Percentiles rank a stretch among this genome's conserved stretches.
phyloP scores from a whole-genome alignment of 2,113 vertebrate genomes.

The Pollachius pollachius region DNA sequence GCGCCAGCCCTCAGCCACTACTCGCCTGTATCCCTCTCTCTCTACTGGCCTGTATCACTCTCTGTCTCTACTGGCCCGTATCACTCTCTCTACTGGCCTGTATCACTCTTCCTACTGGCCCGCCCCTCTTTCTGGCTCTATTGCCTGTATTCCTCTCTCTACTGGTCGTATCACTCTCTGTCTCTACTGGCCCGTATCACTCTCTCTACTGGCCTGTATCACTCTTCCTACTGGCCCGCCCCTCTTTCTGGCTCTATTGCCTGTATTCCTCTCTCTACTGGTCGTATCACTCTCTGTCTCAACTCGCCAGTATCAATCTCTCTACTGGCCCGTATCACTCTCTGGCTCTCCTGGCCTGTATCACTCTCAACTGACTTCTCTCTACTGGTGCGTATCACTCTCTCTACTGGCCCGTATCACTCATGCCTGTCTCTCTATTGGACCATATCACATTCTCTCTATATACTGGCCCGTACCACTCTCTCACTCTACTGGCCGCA shows the following conservation, averaged over 20 bases:
- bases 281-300: slow-evolving; percentile 5
- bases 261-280: slow-evolving; percentile 35
- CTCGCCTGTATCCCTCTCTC: slow-evolving; percentile 43
- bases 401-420: too few species aligned
- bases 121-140: slow-evolving; percentile 32
- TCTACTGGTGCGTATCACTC: too few species aligned
- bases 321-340: slow-evolving; percentile 1
- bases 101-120: slow-evolving; percentile 28
- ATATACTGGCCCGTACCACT: too few species aligned
- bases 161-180: neutral
- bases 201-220: neutral
- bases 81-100: slow-evolving; percentile 43
- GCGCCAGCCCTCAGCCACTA: slow-evolving; percentile 62
- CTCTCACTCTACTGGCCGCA: too few species aligned
- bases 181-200: slow-evolving; percentile 39
- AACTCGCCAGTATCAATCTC: slow-evolving; percentile 31
- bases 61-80: slow-evolving; percentile 41
- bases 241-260: slow-evolving; percentile 34
- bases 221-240: slow-evolving; percentile 9
- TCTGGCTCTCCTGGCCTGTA: too few species aligned
- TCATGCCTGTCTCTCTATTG: too few species aligned
- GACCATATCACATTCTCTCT: too few species aligned
- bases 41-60: slow-evolving; percentile 29
- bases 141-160: slow-evolving; percentile 39
- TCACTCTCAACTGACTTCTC: too few species aligned